A percentile compares a stretch with the other conserved stretches of the same genome.
Evolutionary conservation across 2,888 invertebrate species (phyloP).

Genomic region (Ptilodon capucinus): DNA sequence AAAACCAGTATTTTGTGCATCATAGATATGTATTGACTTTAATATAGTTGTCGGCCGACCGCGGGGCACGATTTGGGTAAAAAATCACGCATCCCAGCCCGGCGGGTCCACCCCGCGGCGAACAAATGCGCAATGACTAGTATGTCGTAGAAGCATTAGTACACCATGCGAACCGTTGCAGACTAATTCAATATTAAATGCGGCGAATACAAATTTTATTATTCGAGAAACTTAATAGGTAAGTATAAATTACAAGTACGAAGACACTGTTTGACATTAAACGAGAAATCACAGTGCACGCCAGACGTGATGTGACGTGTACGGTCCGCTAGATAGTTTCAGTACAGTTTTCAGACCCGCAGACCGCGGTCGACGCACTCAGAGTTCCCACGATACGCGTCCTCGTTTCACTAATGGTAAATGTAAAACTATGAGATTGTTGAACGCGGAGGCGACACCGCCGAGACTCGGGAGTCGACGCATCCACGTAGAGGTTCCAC

Average conservation of each 20-base stretch:
- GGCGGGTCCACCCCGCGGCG: constrained; percentile 12
- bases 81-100: constrained; percentile 9
- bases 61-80: not conserved
- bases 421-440: constrained; percentile 56
- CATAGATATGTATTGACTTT: constrained; percentile 30
- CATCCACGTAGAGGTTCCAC: constrained; percentile 54
- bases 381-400: not conserved
- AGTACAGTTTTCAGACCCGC: too few relatives aligned
- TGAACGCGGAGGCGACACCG: constrained; percentile 33
- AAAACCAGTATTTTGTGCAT: constrained; percentile 33
- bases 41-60: constrained; percentile 7
- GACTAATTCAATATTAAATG: constrained; percentile 52
- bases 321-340: too few relatives aligned
- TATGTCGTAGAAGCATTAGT: constrained; percentile 48
- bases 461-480: constrained; percentile 31
- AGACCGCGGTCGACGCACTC: too few relatives aligned
- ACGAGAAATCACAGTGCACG: not conserved
- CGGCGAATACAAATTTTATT: constrained; percentile 41
- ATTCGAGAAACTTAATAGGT: constrained; percentile 31
- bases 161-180: constrained; percentile 40
- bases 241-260: constrained; percentile 16
- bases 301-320: too few relatives aligned
- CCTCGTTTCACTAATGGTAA: not conserved
- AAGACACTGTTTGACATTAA: constrained; percentile 26
- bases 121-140: constrained; percentile 48